A percentile compares a stretch with the other conserved stretches of the same genome.
phyloP scores from a whole-genome alignment of 2,888 invertebrate genomes.

The Heliconius charithonia region DNA sequence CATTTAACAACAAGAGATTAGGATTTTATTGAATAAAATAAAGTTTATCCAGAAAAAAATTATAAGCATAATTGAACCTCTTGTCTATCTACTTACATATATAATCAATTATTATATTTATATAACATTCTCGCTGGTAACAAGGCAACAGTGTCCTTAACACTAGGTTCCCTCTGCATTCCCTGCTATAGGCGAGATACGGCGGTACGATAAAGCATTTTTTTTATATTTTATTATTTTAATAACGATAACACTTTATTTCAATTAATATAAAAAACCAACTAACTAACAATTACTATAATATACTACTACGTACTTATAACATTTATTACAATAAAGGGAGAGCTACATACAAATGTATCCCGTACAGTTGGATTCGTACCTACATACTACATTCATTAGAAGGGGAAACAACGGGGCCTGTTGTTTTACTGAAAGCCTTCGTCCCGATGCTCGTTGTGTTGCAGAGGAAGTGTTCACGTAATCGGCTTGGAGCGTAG shows the following conservation, averaged over 20 bases:
- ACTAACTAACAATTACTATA: background rate
- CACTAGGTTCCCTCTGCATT: too few species aligned
- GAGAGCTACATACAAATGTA: conserved; percentile 13
- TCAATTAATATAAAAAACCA: background rate
- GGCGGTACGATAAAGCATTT: too few species aligned
- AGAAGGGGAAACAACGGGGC: conserved; percentile 43
- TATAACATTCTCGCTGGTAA: too few species aligned
- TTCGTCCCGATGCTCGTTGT: conserved; percentile 46
- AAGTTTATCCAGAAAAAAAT: too few species aligned
- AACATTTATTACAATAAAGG: background rate
- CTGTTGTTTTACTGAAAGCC: conserved; percentile 45
- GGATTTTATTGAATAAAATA: background rate
- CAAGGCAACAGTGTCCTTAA: too few species aligned
- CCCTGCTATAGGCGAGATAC: too few species aligned
- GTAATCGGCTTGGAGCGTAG: conserved; percentile 49
- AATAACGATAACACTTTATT: too few species aligned
- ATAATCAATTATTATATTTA: too few species aligned
- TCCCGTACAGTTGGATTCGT: conserved; percentile 22
- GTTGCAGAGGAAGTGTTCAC: conserved; percentile 42
- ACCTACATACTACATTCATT: conserved; percentile 30
- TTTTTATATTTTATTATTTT: too few species aligned
- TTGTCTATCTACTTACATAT: too few species aligned
- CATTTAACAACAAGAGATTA: background rate
- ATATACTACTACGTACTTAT: too few species aligned
- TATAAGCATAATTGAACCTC: too few species aligned